Conservation (phyloP, 2,113 vertebrate genomes). For the Hoplias malabaricus region DNA sequence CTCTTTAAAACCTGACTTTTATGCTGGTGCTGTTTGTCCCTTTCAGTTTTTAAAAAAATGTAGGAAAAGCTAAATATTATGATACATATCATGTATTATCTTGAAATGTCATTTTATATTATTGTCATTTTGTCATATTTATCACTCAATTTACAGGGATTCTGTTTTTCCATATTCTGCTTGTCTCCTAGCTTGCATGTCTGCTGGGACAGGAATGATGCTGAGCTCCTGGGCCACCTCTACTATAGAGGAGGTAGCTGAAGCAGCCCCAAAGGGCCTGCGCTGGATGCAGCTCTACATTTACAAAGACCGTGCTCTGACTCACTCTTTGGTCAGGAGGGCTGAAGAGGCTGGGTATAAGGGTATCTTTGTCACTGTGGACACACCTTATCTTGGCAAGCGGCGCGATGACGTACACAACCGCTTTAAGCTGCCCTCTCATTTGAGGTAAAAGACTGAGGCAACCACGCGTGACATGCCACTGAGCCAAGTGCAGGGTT, state of each 20-base stretch:
- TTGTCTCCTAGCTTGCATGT: constrained; percentile 77
- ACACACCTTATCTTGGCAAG: constrained; percentile 89
- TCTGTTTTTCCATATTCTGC: neutral
- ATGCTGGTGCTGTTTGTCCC: no score
- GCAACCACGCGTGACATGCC: constrained; percentile 1
- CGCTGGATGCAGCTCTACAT: constrained; percentile 92
- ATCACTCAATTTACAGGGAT: neutral
- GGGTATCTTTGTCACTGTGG: constrained; percentile 91
- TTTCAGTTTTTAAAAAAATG: no score
- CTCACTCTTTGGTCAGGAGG: constrained; percentile 79
- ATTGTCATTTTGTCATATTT: neutral
- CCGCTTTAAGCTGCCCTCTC: constrained; percentile 85
- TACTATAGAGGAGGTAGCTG: constrained; percentile 88
- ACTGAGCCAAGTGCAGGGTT: constrained; percentile 23
- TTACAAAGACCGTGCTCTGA: constrained; percentile 87
- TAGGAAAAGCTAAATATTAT: neutral
- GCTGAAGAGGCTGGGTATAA: constrained; percentile 84
- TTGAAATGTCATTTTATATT: neutral
- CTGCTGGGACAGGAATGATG: constrained; percentile 90
- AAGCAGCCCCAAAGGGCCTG: constrained; percentile 61
- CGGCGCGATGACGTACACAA: constrained; percentile 87
- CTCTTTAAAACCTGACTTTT: no score
- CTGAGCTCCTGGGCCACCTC: constrained; percentile 96
- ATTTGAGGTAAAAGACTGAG: constrained; percentile 82
- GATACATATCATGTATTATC: neutral